These are phyloP conservation scores for Drosophila persimilis DNA, from an alignment of 1,140 invertebrate species.

Conservation along the genomic window DNA sequence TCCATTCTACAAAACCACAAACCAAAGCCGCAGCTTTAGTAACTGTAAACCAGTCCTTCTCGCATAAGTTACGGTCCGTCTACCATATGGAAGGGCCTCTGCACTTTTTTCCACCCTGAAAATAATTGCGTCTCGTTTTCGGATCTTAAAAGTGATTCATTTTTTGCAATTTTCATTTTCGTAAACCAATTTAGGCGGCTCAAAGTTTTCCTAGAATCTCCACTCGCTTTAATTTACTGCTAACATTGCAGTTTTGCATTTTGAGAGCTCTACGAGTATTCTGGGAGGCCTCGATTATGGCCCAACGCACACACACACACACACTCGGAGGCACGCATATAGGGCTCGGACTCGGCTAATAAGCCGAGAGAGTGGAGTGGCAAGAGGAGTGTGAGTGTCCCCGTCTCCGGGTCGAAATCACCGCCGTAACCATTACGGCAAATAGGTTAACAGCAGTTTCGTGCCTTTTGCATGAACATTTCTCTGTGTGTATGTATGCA, in stretches of 20 bases:
- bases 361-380: slow-evolving; percentile 43
- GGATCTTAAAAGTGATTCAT: slow-evolving; percentile 26
- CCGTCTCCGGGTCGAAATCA: slow-evolving; percentile 48
- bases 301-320: slow-evolving; percentile 16
- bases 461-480: slow-evolving; percentile 68
- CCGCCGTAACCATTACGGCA: slow-evolving; percentile 65
- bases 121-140: slow-evolving; percentile 23
- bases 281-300: slow-evolving; percentile 24
- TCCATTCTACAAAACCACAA: no score
- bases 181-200: slow-evolving; percentile 28
- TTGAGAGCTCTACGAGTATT: slow-evolving; percentile 6
- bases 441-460: slow-evolving; percentile 78
- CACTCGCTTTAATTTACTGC: slow-evolving; percentile 40
- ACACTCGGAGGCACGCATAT: slow-evolving; percentile 1
- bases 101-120: slow-evolving; percentile 19
- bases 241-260: slow-evolving; percentile 42
- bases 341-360: slow-evolving; percentile 46
- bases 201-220: slow-evolving; percentile 24
- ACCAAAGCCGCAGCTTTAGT: no score
- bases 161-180: slow-evolving; percentile 16
- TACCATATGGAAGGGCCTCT: slow-evolving; percentile 6
- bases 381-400: no score
- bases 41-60: neutral
- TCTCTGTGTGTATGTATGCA: slow-evolving; percentile 20
- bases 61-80: slow-evolving; percentile 5